Evolutionary conservation across 2,888 invertebrate species (phyloP).

Genomic region (Macrophya annulata): DNA sequence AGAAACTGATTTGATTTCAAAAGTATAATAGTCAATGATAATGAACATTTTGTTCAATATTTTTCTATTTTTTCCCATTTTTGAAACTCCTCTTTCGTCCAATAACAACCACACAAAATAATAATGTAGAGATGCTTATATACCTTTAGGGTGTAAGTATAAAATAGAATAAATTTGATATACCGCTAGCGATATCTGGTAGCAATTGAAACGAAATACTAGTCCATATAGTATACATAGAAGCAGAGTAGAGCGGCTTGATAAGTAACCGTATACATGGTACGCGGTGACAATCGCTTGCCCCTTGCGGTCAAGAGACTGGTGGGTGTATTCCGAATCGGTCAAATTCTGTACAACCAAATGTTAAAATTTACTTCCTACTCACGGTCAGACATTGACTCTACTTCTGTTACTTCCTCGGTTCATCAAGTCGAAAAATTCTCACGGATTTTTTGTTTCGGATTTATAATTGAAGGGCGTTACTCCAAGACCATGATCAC

Average conservation of each 20-base stretch:
- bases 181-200: conserved; percentile 46
- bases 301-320: conserved; percentile 46
- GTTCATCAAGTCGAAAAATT: conserved; percentile 28
- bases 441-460: conserved; percentile 45
- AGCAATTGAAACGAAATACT: conserved; percentile 49
- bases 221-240: not conserved
- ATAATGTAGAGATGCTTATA: not conserved
- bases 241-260: conserved; percentile 29
- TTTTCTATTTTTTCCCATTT: not conserved
- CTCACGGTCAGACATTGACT: not conserved
- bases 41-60: not conserved
- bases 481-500: not conserved
- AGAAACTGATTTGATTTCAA: too few relatives aligned
- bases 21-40: too few relatives aligned
- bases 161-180: conserved; percentile 46
- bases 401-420: conserved; percentile 38
- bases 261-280: conserved; percentile 41
- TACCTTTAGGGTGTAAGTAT: conserved; percentile 16
- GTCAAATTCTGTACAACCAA: not conserved
- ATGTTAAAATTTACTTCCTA: not conserved
- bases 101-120: not conserved
- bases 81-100: not conserved
- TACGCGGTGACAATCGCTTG: conserved; percentile 48
- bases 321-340: conserved; percentile 14
- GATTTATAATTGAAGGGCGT: not conserved